Conservation (phyloP, 2,113 vertebrate genomes). For the Alexandromys fortis region DNA sequence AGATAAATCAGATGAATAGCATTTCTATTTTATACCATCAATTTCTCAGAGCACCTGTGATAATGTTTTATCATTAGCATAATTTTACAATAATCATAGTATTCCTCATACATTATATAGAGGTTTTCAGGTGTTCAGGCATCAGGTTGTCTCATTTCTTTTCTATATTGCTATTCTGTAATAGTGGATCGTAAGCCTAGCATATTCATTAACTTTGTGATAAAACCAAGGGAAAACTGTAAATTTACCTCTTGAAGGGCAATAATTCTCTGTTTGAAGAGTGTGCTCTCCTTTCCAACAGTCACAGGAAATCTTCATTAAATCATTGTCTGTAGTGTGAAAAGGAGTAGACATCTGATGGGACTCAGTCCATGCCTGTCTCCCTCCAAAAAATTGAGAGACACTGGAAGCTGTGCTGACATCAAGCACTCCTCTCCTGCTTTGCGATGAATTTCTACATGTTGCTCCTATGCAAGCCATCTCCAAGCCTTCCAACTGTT, state of each 20-base stretch:
- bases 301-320: constrained; percentile 38
- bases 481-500: not conserved
- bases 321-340: constrained; percentile 52
- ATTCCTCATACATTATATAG: not conserved
- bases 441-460: constrained; percentile 57
- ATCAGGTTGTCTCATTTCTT: not conserved
- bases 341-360: constrained; percentile 66
- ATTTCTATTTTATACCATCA: not conserved
- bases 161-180: not conserved
- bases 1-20: not conserved
- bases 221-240: not conserved
- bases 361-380: constrained; percentile 58
- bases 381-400: constrained; percentile 45
- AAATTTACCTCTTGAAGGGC: constrained; percentile 10
- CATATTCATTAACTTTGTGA: not conserved
- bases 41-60: not conserved
- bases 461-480: constrained; percentile 19
- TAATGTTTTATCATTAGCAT: not conserved
- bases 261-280: not conserved
- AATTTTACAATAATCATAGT: not conserved
- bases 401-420: constrained; percentile 40
- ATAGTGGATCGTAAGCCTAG: not conserved
- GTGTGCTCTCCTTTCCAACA: constrained; percentile 53
- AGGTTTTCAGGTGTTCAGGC: not conserved
- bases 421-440: constrained; percentile 50